A percentile compares a stretch with the other conserved stretches of the same genome.
These are phyloP conservation scores for Lochmaea crataegi DNA, from an alignment of 2,888 invertebrate genomes.

Conservation along the genomic window DNA sequence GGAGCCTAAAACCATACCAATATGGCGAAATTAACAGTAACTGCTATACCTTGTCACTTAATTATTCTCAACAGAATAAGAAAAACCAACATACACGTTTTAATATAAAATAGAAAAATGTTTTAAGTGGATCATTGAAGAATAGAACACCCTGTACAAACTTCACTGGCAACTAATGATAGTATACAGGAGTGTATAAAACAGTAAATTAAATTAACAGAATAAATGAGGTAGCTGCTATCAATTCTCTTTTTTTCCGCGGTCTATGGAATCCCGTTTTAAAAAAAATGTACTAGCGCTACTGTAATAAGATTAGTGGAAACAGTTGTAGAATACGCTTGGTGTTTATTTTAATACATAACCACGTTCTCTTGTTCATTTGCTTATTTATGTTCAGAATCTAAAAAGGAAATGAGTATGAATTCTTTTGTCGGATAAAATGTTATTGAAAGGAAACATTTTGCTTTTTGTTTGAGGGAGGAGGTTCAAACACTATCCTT, in stretches of 20 bases:
- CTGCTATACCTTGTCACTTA: too few relatives aligned
- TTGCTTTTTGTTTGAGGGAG: too few relatives aligned
- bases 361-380: constrained; percentile 6
- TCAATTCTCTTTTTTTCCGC: background rate
- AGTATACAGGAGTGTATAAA: background rate
- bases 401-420: too few relatives aligned
- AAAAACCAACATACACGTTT: too few relatives aligned
- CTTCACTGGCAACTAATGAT: background rate
- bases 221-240: background rate
- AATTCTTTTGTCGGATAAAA: too few relatives aligned
- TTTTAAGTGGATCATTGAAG: background rate
- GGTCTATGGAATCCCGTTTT: background rate
- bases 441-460: too few relatives aligned
- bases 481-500: too few relatives aligned
- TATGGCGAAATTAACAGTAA: too few relatives aligned
- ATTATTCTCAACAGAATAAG: too few relatives aligned
- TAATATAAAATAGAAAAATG: too few relatives aligned
- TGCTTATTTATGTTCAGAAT: too few relatives aligned
- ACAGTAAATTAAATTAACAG: background rate
- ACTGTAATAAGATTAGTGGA: constrained; percentile 24
- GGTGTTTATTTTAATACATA: constrained; percentile 25
- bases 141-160: background rate
- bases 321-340: constrained; percentile 32
- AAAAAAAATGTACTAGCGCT: background rate
- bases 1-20: too few relatives aligned